Percentiles rank a stretch among this genome's conserved stretches.
Conservation (phyloP, 2,888 invertebrate species). For the Serrognathus titanus region DNA sequence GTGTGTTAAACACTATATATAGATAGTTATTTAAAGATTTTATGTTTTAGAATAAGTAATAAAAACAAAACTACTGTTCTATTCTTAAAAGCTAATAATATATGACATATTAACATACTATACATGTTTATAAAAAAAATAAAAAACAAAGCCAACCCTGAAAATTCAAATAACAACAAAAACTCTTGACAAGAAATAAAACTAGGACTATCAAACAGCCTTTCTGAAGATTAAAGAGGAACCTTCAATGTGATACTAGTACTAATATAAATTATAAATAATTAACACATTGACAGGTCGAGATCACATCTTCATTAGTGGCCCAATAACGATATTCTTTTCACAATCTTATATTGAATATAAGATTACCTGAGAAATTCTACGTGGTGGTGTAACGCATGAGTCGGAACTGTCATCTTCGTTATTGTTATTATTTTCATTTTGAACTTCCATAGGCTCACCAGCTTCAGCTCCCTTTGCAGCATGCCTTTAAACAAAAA, state of each 20-base stretch:
- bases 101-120: constrained; percentile 1
- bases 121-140: constrained; percentile 2
- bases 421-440: not conserved
- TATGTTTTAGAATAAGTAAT: too few species aligned
- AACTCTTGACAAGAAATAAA: constrained; percentile 6
- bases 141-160: constrained; percentile 4
- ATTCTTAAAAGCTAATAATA: not conserved
- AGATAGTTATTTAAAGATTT: too few species aligned
- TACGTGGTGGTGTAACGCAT: constrained; percentile 15
- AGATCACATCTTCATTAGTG: constrained; percentile 12
- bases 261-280: constrained; percentile 11
- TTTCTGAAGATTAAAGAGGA: constrained; percentile 10
- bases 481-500: not conserved
- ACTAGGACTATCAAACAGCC: constrained; percentile 10
- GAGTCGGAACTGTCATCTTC: constrained; percentile 3
- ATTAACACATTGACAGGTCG: constrained; percentile 9
- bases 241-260: constrained; percentile 12
- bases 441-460: constrained; percentile 1
- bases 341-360: constrained; percentile 10
- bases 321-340: not conserved
- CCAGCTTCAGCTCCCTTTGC: not conserved
- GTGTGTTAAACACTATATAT: too few species aligned
- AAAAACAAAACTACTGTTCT: too few species aligned
- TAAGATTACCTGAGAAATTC: constrained; percentile 15
- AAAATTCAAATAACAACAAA: constrained; percentile 8